Evolutionary conservation across 2,797 vertebrate genomes (phyloP).

Genomic region (Eidolon dupreanum): DNA sequence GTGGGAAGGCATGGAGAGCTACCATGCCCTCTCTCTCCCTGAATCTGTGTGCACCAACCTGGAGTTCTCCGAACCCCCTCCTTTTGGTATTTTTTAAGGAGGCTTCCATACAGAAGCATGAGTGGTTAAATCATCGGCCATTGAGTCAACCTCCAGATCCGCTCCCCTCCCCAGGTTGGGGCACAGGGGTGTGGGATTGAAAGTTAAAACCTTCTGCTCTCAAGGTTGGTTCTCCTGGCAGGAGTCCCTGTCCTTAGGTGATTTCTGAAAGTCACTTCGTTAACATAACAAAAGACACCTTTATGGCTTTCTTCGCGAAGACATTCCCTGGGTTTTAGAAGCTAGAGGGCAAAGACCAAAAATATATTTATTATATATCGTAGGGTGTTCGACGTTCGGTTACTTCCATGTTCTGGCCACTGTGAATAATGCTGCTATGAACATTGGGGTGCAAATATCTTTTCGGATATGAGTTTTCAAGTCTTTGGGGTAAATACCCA

Average conservation of each 20-base stretch:
- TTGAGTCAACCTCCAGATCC: background rate
- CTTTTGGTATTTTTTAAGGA: background rate
- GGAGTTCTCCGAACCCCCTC: background rate
- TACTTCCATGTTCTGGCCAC: too few relatives aligned
- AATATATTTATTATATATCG: too few relatives aligned
- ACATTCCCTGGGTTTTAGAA: background rate
- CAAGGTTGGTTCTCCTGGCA: background rate
- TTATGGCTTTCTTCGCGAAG: background rate
- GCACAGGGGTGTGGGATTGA: background rate
- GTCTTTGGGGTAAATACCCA: too few relatives aligned
- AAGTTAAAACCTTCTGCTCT: background rate
- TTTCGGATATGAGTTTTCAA: too few relatives aligned
- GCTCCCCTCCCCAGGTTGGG: background rate
- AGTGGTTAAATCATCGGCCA: background rate
- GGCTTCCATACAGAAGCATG: background rate
- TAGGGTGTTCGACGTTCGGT: too few relatives aligned
- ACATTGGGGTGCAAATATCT: too few relatives aligned
- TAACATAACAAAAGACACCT: background rate
- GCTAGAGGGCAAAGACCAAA: background rate
- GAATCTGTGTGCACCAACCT: background rate
- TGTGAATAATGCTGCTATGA: too few relatives aligned
- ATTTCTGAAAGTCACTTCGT: background rate
- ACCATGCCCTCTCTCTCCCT: rapidly evolving
- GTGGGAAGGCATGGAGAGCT: rapidly evolving
- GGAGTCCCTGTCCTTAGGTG: background rate